Evolutionary conservation across 1,140 invertebrate genomes (phyloP).

Genomic region (Anthonomus grandis): DNA sequence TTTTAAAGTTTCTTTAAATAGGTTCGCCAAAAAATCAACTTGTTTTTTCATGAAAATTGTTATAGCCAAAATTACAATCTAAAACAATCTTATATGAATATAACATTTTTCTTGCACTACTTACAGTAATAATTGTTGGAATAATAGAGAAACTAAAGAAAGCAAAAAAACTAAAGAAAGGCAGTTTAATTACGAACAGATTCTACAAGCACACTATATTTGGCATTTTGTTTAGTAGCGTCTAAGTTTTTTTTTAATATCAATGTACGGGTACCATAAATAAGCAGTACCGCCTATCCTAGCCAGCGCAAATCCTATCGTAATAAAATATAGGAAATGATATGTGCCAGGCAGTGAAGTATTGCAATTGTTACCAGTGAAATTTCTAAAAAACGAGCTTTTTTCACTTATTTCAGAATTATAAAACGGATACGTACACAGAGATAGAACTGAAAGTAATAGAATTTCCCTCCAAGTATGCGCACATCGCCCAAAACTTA

Average conservation of each 20-base stretch:
- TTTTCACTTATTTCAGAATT: too few relatives aligned
- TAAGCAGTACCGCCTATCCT: constrained; percentile 73
- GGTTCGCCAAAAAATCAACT: constrained; percentile 70
- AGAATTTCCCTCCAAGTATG: constrained; percentile 80
- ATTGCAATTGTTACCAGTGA: constrained; percentile 79
- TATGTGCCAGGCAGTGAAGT: constrained; percentile 75
- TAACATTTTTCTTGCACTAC: constrained; percentile 35
- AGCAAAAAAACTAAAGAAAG: constrained; percentile 77
- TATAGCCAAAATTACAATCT: constrained; percentile 78
- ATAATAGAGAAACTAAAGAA: too few relatives aligned
- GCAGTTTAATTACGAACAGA: constrained; percentile 81
- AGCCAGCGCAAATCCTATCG: constrained; percentile 71
- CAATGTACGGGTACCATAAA: constrained; percentile 86
- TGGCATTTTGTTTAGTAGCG: constrained; percentile 50
- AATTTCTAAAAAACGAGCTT: too few relatives aligned
- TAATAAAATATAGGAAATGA: constrained; percentile 85
- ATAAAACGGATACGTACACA: constrained; percentile 77
- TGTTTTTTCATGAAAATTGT: constrained; percentile 76
- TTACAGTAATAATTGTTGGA: constrained; percentile 80
- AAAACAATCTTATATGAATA: too few relatives aligned
- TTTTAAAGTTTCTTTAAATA: constrained; percentile 86
- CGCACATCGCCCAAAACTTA: constrained; percentile 85
- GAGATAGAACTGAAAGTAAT: constrained; percentile 71
- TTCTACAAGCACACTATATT: constrained; percentile 55
- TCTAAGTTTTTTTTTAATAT: constrained; percentile 71